Conservation (phyloP, 2,888 invertebrate species). For the Melolontha melolontha region DNA sequence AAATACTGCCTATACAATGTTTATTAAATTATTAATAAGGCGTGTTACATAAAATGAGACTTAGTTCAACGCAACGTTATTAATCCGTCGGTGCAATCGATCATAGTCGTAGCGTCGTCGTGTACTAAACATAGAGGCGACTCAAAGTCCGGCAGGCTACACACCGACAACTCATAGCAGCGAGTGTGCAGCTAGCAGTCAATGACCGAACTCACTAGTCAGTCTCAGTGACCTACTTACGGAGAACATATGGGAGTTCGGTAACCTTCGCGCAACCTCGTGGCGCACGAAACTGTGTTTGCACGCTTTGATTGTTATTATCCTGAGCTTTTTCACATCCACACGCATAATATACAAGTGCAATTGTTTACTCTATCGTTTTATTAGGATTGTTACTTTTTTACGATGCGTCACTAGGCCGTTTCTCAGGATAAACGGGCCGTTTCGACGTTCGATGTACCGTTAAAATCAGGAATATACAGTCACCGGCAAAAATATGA, state of each 20-base stretch:
- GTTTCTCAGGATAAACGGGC: slow-evolving; percentile 32
- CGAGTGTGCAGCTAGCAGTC: slow-evolving; percentile 53
- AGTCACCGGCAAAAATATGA: slow-evolving; percentile 5
- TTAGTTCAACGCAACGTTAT: slow-evolving; percentile 13
- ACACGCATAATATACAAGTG: slow-evolving; percentile 39
- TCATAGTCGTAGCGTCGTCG: slow-evolving; percentile 17
- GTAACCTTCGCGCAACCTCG: slow-evolving; percentile 53
- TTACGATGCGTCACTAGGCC: slow-evolving; percentile 36
- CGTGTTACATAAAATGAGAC: slow-evolving; percentile 29
- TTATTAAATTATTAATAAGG: slow-evolving; percentile 35
- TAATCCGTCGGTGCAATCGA: slow-evolving; percentile 28
- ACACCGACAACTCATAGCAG: slow-evolving; percentile 48
- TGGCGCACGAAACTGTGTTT: slow-evolving; percentile 49
- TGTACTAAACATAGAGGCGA: slow-evolving; percentile 45
- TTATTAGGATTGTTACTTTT: slow-evolving; percentile 38
- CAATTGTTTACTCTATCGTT: slow-evolving; percentile 37
- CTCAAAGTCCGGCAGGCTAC: slow-evolving; percentile 55
- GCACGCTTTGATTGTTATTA: slow-evolving; percentile 48
- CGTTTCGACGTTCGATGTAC: slow-evolving; percentile 34
- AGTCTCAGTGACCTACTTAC: slow-evolving; percentile 67
- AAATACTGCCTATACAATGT: slow-evolving; percentile 13
- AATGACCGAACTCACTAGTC: slow-evolving; percentile 65
- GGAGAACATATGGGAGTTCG: slow-evolving; percentile 61
- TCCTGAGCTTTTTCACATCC: slow-evolving; percentile 45
- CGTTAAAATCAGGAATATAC: slow-evolving; percentile 33